These are phyloP conservation scores for Ophioninae sp. DNA, from an alignment of 2,888 invertebrate species.

Conservation along the genomic window DNA sequence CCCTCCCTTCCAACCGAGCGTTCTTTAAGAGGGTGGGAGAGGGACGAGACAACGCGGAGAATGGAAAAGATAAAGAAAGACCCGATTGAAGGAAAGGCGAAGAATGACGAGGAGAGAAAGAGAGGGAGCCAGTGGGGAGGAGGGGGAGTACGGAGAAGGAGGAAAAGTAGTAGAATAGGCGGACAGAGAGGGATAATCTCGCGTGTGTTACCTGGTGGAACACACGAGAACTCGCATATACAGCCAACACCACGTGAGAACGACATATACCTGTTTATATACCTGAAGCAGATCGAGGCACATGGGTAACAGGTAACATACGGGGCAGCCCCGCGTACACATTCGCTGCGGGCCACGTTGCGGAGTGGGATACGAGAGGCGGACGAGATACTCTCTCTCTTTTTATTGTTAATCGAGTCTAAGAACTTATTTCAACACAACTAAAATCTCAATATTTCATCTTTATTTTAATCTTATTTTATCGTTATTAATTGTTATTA, in stretches of 20 bases:
- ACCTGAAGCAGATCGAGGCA: slow-evolving; percentile 54
- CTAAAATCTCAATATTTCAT: too few relatives aligned
- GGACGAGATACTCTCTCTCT: slow-evolving; percentile 57
- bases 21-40: background rate
- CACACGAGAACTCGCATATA: slow-evolving; percentile 51
- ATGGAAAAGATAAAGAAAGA: slow-evolving; percentile 56
- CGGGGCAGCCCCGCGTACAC: slow-evolving; percentile 55
- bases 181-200: slow-evolving; percentile 55
- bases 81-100: slow-evolving; percentile 51
- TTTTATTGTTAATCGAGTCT: too few relatives aligned
- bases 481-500: too few relatives aligned
- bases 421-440: too few relatives aligned
- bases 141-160: slow-evolving; percentile 27
- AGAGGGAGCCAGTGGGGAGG: slow-evolving; percentile 18
- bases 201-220: slow-evolving; percentile 58
- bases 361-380: slow-evolving; percentile 59
- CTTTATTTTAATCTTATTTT: too few relatives aligned
- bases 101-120: slow-evolving; percentile 44
- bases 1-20: slow-evolving; percentile 30
- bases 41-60: slow-evolving; percentile 29
- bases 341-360: slow-evolving; percentile 51
- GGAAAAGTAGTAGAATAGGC: slow-evolving; percentile 33
- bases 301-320: slow-evolving; percentile 61
- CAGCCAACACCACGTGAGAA: slow-evolving; percentile 53
- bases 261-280: slow-evolving; percentile 45